Evolutionary conservation across 2,797 vertebrate species (phyloP).

Genomic region (Mormyrops attenuatus): DNA sequence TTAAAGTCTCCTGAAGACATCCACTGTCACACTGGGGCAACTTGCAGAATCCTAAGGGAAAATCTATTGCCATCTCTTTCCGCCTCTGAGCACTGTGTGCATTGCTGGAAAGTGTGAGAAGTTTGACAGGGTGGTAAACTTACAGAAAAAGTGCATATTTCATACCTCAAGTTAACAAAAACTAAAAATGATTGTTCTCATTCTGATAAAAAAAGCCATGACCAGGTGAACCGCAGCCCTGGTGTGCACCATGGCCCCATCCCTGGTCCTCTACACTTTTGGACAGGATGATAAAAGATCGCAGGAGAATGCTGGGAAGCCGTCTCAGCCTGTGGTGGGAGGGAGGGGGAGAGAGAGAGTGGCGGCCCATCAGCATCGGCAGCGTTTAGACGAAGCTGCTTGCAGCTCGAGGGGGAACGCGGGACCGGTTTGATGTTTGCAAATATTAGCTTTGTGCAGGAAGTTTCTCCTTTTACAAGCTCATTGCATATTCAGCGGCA

Average conservation of each 20-base stretch:
- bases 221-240: background rate
- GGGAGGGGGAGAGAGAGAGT: constrained; percentile 33
- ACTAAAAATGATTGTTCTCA: background rate
- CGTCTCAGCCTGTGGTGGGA: constrained; percentile 48
- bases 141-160: background rate
- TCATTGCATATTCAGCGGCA: constrained; percentile 75
- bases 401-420: constrained; percentile 42
- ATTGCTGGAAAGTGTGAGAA: background rate
- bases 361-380: constrained; percentile 39
- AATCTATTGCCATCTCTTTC: background rate
- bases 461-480: constrained; percentile 48
- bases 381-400: constrained; percentile 41
- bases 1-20: background rate
- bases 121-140: background rate
- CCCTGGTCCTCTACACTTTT: constrained; percentile 43
- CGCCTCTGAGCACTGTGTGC: background rate
- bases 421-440: constrained; percentile 62
- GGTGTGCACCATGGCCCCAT: constrained; percentile 20
- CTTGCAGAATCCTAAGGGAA: background rate
- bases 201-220: background rate
- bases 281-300: constrained; percentile 41
- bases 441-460: constrained; percentile 67
- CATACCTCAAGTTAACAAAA: background rate
- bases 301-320: constrained; percentile 30
- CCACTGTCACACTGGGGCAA: background rate